Percentiles rank a stretch among this genome's conserved stretches.
Conservation (phyloP, 23 tunicate species). For the Halocynthia aurantium region DNA sequence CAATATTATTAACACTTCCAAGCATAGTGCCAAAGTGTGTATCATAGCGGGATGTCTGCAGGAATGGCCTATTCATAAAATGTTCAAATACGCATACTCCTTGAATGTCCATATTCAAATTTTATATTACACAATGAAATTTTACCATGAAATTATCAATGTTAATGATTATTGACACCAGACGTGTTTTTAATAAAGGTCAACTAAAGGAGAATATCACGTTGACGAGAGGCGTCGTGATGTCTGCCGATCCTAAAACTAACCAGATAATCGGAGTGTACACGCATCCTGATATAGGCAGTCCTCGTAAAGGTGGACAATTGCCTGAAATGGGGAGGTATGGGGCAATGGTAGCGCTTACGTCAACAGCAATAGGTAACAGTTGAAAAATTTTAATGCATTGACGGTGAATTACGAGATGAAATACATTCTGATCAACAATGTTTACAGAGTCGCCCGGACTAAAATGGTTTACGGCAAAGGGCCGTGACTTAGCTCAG, state of each 20-base stretch:
- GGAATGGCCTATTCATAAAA: too few relatives aligned
- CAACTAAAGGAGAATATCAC: conserved; percentile 52
- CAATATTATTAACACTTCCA: too few relatives aligned
- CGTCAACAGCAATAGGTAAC: conserved; percentile 11
- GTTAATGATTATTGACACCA: too few relatives aligned
- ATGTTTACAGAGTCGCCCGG: neutral
- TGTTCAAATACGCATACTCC: too few relatives aligned
- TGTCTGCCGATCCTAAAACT: conserved; percentile 10
- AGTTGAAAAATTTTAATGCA: conserved; percentile 18
- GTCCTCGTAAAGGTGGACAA: conserved; percentile 9
- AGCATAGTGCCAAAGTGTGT: too few relatives aligned
- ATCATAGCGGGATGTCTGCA: too few relatives aligned
- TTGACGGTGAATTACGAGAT: too few relatives aligned
- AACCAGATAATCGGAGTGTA: conserved; percentile 34
- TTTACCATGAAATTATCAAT: too few relatives aligned
- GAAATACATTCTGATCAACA: neutral
- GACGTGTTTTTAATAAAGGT: conserved; percentile 21
- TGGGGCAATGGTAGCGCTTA: conserved; percentile 15
- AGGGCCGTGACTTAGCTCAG: conserved; percentile 68
- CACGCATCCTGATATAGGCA: conserved; percentile 45
- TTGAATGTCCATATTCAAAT: too few relatives aligned
- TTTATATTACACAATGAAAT: too few relatives aligned
- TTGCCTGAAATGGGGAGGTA: conserved; percentile 23
- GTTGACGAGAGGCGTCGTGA: conserved; percentile 30
- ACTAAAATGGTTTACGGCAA: conserved; percentile 9